phyloP scores from a whole-genome alignment of 2,888 invertebrate genomes.

The Pachymerium ferrugineum region DNA sequence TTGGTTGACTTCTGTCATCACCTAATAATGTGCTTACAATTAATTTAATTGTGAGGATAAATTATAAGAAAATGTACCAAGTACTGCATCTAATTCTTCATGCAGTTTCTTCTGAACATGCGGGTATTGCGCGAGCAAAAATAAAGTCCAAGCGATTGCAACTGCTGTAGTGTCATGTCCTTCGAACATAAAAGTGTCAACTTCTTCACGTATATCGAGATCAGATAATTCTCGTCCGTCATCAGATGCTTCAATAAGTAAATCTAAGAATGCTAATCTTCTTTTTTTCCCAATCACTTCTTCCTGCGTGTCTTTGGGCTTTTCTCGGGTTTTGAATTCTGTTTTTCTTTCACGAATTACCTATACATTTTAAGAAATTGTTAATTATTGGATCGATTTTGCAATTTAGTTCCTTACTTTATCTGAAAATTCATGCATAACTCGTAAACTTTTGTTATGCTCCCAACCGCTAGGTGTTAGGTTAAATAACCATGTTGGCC shows the following conservation, averaged over 20 bases:
- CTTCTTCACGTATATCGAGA: conserved; percentile 42
- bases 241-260: conserved; percentile 43
- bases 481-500: conserved; percentile 55
- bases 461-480: conserved; percentile 56
- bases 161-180: conserved; percentile 42
- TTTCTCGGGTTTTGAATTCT: background rate
- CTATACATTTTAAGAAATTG: background rate
- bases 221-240: conserved; percentile 41
- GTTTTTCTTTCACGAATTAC: background rate
- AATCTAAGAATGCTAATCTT: conserved; percentile 44
- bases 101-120: conserved; percentile 37
- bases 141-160: conserved; percentile 39
- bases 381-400: too few relatives aligned
- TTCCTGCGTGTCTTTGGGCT: background rate
- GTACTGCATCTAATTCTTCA: conserved; percentile 34
- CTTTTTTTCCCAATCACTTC: background rate
- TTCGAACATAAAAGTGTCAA: conserved; percentile 50
- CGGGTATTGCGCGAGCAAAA: conserved; percentile 38
- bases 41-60: background rate
- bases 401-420: too few relatives aligned
- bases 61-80: conserved; percentile 1
- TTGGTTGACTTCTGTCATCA: background rate
- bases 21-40: background rate
- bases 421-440: conserved; percentile 59
- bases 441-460: conserved; percentile 54